Base-by-base conservation (phyloP, 2,888 invertebrate species). In the Euclidia mi region DNA sequence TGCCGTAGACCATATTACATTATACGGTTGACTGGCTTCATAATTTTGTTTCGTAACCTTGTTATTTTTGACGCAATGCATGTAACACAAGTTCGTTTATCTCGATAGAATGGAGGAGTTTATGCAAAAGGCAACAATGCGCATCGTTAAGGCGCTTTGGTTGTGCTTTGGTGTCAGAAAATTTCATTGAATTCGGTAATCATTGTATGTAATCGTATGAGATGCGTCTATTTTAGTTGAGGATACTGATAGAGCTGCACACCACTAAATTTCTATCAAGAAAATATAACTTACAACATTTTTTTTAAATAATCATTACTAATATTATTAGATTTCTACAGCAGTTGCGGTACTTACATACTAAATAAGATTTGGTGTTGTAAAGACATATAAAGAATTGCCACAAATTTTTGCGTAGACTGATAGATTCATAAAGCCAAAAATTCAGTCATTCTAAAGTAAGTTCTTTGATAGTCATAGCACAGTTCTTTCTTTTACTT, bases 131-230 rank as follows among this genome's bases (percentile, higher is more conserved):
- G 37, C 63, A 79, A 85, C 87, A 87, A 88, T 85, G 71, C 78
- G 40, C 72, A 81, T 87, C 84, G 87, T 87, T 87, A 86, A 71
- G 81, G 69, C 75, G 76, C 78, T 80, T 76, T 72, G 65, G 75
- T 72, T 81, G 69, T 74, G 76, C 78, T 80, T 76, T 72, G 65
- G 75, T 72, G 72, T 78, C 71, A 69, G 69, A 73, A 64, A 69
- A 75, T 76, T 72, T 80, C 74, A 79, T 78, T 73, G 76, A 75
- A 81, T 85, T 85, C 79, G 76, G 82, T 83, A 84, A 87, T 86
- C 79, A 79, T 81, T 84, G 76, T 80, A 63, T 78, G 76, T 78
- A 77, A 83, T 82, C 78, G 69, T 56, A 69, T 72, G 71, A 75
- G 78, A 81, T 76, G 76, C 72, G 56, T 65, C 68, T 56, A 53